Base-by-base conservation (phyloP, 2,888 invertebrate species). In the Eledona agricola region DNA sequence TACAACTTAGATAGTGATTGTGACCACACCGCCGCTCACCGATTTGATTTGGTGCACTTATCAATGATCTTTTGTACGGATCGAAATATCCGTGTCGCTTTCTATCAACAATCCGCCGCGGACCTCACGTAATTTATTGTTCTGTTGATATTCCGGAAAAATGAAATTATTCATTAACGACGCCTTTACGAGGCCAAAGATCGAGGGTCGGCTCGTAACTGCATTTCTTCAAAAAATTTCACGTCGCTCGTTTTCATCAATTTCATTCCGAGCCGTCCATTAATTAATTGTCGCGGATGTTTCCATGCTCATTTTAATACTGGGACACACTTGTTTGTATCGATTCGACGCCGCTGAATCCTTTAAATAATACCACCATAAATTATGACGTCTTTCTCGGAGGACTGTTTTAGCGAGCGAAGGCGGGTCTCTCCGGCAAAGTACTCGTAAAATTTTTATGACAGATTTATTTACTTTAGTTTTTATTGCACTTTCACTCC, bases 221-320 rank as follows among this genome's bases (percentile, higher is more conserved):
- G 37, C 16, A 4, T 31, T 37, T 23, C 15, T 25, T 23, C 3
- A 17, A 40, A 42, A 42, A 42, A 42, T 20, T 42, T 15, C 31
- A 42, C 42, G 42, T 31, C 42, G 31, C 22, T 22, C 42, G 22
- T 31, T 40, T 42, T 42, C 29, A 45, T 45, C 25, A 45, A 45
- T 45, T 34, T 45, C 34, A 23, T 45, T 69, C 65, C 64, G n/a
- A 67, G 67, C 69, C 59, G 53, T 53, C 51, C 53, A 65, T 53
- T 67, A 69, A 69, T 69, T 67, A 69, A 59, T 64, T 61, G 66
- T 66, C 57, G 54, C 40, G 59, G 52, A 55, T 55, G 55, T 59
- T 59, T 57, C 57, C 52, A 47, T 12, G 66, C 66, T 69, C 63
- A 62, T 65, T 64, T 59, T 59, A 63, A 64, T 64, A 57, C 62